phyloP scores from a whole-genome alignment of 2,888 invertebrate species.

The Chloroclysta siterata region DNA sequence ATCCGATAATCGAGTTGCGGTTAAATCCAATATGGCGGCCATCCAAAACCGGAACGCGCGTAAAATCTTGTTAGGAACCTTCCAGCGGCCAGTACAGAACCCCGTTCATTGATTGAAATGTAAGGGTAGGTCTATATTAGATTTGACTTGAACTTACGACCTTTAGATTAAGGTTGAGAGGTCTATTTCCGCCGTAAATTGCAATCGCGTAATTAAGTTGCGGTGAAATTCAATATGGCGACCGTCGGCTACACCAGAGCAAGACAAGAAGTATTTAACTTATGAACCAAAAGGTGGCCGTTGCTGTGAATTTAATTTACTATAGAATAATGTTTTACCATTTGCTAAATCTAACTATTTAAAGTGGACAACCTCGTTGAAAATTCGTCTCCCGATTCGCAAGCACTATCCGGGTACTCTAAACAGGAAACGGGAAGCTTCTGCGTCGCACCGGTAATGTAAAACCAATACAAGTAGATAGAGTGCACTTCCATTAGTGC shows the following conservation, averaged over 20 bases:
- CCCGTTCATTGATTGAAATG: slow-evolving; percentile 12
- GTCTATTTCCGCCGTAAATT: slow-evolving; percentile 23
- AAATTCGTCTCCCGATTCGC: slow-evolving; percentile 17
- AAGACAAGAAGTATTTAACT: neutral
- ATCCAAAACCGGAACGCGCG: slow-evolving; percentile 43
- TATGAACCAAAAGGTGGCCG: no score
- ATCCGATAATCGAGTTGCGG: slow-evolving; percentile 65
- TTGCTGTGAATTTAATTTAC: no score
- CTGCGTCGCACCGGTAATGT: slow-evolving; percentile 26
- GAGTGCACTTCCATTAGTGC: slow-evolving; percentile 38
- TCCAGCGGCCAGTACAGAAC: slow-evolving; percentile 9
- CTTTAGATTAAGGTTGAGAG: slow-evolving; percentile 1
- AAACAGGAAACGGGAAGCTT: slow-evolving; percentile 7
- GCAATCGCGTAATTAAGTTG: slow-evolving; percentile 1
- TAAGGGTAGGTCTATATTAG: neutral
- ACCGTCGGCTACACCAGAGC: neutral
- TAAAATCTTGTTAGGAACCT: slow-evolving; percentile 27
- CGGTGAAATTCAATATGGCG: neutral
- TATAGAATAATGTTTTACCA: no score
- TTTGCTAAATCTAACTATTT: no score
- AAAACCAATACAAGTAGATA: slow-evolving; percentile 31
- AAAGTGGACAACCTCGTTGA: neutral
- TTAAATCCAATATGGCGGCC: slow-evolving; percentile 66
- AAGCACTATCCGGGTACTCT: neutral
- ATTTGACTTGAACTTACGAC: slow-evolving; percentile 4